Evolutionary conservation across 2,888 invertebrate genomes (phyloP).

Genomic region (Isotomurus palustris): DNA sequence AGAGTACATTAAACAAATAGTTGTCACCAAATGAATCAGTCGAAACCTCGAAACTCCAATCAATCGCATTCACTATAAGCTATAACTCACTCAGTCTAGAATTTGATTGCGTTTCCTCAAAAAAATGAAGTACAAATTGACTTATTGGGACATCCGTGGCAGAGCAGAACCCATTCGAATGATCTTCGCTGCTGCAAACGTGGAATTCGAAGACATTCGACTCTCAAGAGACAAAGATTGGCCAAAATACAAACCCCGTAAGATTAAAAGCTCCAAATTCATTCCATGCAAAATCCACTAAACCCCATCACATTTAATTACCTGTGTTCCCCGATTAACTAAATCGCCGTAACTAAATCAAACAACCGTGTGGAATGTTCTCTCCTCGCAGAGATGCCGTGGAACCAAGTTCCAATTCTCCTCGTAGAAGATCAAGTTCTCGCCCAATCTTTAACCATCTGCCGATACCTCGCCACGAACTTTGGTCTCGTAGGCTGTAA

Average conservation of each 20-base stretch:
- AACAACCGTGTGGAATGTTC: too few relatives aligned
- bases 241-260: slow-evolving; percentile 16
- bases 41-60: too few relatives aligned
- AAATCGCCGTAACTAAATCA: too few relatives aligned
- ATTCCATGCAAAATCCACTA: too few relatives aligned
- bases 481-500: slow-evolving; percentile 30
- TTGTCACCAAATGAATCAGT: too few relatives aligned
- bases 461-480: slow-evolving; percentile 42
- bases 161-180: slow-evolving; percentile 23
- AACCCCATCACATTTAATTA: background rate
- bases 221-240: slow-evolving; percentile 9
- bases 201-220: slow-evolving; percentile 18
- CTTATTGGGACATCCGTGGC: slow-evolving; percentile 20
- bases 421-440: slow-evolving; percentile 40
- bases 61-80: too few relatives aligned
- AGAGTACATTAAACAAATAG: too few relatives aligned
- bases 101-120: background rate
- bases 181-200: slow-evolving; percentile 20
- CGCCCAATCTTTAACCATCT: slow-evolving; percentile 44
- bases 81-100: too few relatives aligned
- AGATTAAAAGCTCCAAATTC: background rate
- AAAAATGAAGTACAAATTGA: slow-evolving; percentile 12
- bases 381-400: slow-evolving; percentile 20
- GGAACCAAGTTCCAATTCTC: slow-evolving; percentile 42
- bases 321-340: too few relatives aligned